Evolutionary conservation across 2,888 invertebrate species (phyloP).

Genomic region (Eucera pruinosa): DNA sequence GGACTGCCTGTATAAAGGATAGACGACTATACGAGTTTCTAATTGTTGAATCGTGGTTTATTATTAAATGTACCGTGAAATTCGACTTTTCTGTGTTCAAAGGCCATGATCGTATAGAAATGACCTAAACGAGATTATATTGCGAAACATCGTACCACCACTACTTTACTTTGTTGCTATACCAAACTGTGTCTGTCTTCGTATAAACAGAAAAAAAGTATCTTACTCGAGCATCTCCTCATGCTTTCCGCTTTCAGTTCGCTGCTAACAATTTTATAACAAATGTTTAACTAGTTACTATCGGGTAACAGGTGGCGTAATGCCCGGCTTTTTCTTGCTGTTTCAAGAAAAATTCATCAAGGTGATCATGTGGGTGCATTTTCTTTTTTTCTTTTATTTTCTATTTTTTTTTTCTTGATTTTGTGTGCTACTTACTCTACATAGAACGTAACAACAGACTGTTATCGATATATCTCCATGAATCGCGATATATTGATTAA

Average conservation of each 20-base stretch:
- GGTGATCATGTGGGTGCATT: slow-evolving; percentile 9
- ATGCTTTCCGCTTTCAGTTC: slow-evolving; percentile 57
- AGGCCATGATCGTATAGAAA: slow-evolving; percentile 10
- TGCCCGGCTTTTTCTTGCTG: slow-evolving; percentile 36
- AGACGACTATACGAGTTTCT: slow-evolving; percentile 2
- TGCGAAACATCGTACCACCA: slow-evolving; percentile 4
- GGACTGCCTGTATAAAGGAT: slow-evolving; percentile 28
- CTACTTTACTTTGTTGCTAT: slow-evolving; percentile 54
- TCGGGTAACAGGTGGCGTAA: slow-evolving; percentile 34
- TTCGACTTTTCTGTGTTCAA: slow-evolving; percentile 6
- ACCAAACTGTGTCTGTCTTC: slow-evolving; percentile 65
- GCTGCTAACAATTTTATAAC: slow-evolving; percentile 60
- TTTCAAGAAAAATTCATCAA: slow-evolving; percentile 15
- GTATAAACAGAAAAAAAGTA: slow-evolving; percentile 22
- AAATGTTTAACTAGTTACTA: slow-evolving; percentile 33
- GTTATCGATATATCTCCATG: slow-evolving; percentile 29
- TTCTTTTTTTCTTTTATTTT: neutral
- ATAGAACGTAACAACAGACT: slow-evolving; percentile 32
- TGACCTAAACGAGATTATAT: slow-evolving; percentile 6
- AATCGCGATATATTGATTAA: too few species aligned
- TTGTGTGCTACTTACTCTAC: slow-evolving; percentile 42
- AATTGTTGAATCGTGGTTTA: slow-evolving; percentile 11
- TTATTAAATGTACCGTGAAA: slow-evolving; percentile 30
- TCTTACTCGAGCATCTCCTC: slow-evolving; percentile 41
- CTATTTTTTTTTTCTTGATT: neutral